Conservation (phyloP, 2,888 invertebrate species). For the Polymixis flavicincta region DNA sequence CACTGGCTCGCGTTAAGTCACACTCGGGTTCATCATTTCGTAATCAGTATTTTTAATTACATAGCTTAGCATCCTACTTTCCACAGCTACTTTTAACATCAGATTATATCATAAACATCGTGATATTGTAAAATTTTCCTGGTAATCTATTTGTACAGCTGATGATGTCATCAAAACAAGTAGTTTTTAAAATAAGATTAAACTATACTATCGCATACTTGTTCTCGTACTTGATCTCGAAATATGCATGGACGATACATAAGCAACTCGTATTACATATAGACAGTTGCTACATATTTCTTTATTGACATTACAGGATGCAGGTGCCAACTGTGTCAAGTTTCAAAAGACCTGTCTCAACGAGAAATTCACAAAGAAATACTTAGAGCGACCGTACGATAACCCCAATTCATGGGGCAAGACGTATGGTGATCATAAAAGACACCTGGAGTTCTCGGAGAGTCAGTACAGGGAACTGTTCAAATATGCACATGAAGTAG, state of each 20-base stretch:
- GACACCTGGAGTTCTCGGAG: slow-evolving; percentile 93
- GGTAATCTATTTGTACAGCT: slow-evolving; percentile 12
- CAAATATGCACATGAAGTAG: slow-evolving; percentile 91
- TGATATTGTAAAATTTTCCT: slow-evolving; percentile 26
- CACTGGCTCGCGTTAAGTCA: slow-evolving; percentile 20
- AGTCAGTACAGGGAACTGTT: slow-evolving; percentile 92
- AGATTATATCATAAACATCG: slow-evolving; percentile 21
- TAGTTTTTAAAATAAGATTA: slow-evolving; percentile 11
- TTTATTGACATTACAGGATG: slow-evolving; percentile 87
- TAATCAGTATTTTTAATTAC: slow-evolving; percentile 39
- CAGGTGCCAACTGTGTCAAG: slow-evolving; percentile 95
- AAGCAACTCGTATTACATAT: slow-evolving; percentile 3
- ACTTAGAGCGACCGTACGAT: slow-evolving; percentile 91
- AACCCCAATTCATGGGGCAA: slow-evolving; percentile 93
- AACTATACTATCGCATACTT: slow-evolving; percentile 1
- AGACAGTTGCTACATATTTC: slow-evolving; percentile 34
- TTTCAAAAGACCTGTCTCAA: slow-evolving; percentile 94
- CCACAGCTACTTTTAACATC: slow-evolving; percentile 6
- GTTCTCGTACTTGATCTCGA: not conserved
- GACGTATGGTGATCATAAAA: slow-evolving; percentile 95
- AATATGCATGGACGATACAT: slow-evolving; percentile 5
- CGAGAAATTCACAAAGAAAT: slow-evolving; percentile 93
- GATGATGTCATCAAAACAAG: slow-evolving; percentile 66
- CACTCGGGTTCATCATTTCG: slow-evolving; percentile 34
- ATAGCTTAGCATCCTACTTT: slow-evolving; percentile 22